Evolutionary conservation across 2,797 vertebrate genomes (phyloP), one percentile per base, ranked within the genome.

Genomic region (Smutsia gigantea): DNA sequence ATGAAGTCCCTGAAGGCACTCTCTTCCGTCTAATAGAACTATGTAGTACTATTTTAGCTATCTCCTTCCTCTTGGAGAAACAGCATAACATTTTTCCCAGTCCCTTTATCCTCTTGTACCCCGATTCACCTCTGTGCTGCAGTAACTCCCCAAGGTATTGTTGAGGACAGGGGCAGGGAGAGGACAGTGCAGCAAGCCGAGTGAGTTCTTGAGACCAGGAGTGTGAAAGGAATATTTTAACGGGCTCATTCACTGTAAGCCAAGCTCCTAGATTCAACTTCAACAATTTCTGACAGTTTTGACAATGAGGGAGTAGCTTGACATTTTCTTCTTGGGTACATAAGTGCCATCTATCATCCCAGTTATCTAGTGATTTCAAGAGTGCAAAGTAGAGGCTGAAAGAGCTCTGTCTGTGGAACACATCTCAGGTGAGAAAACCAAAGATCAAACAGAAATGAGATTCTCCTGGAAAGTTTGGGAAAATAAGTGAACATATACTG

Each of bases 351-450:
- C 64, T 71, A 11, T 95, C 78, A 61, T 88, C 18, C 7, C 27
- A 49, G 39, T 55, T 84, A 77, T 55, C 75, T 49, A 49, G 82
- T 87, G 95, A 93, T 96, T 96, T 90, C 21, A 59, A 74, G 91
- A 94, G 42, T 57, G n/a, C n/a, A 68, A 59, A n/a, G 66, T n/a
- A 31, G 25, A 57, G 1, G 19, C 17, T 81, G 71, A 21, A 46
- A 95, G 83, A 77, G 14, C 51, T 53, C 25, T 61, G 57, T 91
- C 53, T 69, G 42, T 69, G 81, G 75, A 94, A 61, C 42, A 37
- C 4, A 53, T 71, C 57, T 51, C 68, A 89, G 86, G 46, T 49
- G 46, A 78, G 57, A 81, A 92, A 69, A 55, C 27, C 18, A 34
- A 59, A 53, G 61, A 57, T 66, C 37, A 77, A 31, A 21, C 6